phyloP scores from a whole-genome alignment of 2,113 vertebrate genomes.

The Microcebus tavaratra region DNA sequence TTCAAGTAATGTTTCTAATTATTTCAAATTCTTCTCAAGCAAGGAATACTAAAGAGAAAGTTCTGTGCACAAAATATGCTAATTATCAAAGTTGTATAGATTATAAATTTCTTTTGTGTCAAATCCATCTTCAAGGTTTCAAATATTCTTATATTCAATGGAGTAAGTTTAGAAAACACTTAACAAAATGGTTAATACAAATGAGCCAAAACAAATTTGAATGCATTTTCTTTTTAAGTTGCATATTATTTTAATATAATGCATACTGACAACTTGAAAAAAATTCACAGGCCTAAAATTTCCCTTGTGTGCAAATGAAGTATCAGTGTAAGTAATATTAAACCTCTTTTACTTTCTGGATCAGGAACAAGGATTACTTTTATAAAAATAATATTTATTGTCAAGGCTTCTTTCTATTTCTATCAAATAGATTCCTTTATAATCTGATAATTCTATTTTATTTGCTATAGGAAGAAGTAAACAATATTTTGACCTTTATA shows the following conservation, averaged over 20 bases:
- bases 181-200: not conserved
- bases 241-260: not conserved
- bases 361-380: not conserved
- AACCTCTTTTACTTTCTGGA: not conserved
- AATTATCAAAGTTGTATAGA: not conserved
- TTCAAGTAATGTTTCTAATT: conserved; percentile 50
- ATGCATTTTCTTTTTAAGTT: not conserved
- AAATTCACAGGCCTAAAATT: not conserved
- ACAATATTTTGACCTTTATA: conserved; percentile 7
- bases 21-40: conserved; percentile 32
- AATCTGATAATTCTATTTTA: not conserved
- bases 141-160: conserved; percentile 19
- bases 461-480: not conserved
- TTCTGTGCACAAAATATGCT: not conserved
- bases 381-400: not conserved
- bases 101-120: not conserved
- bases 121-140: not conserved
- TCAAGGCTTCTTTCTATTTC: not conserved
- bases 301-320: not conserved
- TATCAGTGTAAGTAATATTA: not conserved
- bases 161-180: not conserved
- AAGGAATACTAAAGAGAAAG: not conserved
- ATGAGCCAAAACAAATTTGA: not conserved
- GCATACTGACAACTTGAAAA: not conserved
- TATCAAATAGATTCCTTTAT: not conserved